A percentile compares a stretch with the other conserved stretches of the same genome.
Evolutionary conservation across 53 echinoderm and acorn worm species (phyloP).

Genomic region (Arbacia lixula): DNA sequence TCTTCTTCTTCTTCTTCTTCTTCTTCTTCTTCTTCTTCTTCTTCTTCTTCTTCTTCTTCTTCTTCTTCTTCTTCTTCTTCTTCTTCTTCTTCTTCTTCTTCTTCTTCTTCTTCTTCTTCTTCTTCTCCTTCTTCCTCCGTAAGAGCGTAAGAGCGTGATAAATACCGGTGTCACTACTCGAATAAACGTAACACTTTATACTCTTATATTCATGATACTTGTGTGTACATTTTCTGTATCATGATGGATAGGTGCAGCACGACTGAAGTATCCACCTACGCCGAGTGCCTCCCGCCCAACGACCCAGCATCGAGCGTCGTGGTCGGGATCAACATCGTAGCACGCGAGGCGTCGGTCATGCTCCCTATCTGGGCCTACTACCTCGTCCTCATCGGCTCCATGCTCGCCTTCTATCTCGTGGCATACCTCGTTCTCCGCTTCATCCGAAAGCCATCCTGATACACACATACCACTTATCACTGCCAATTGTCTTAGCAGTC

Average conservation of each 20-base stretch:
- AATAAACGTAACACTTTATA: no score
- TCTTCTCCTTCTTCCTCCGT: neutral
- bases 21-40: neutral
- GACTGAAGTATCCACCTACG: neutral
- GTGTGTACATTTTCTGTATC: no score
- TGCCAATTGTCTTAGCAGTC: no score
- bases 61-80: neutral
- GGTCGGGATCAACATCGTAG: neutral
- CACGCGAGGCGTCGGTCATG: neutral
- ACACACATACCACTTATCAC: no score
- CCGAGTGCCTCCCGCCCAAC: conserved; percentile 4
- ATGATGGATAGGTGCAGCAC: conserved; percentile 32
- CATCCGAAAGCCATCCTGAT: conserved; percentile 32
- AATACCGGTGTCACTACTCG: no score
- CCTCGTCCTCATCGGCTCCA: neutral
- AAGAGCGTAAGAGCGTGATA: no score
- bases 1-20: neutral
- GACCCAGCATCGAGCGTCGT: conserved; percentile 5
- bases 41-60: neutral
- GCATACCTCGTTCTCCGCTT: conserved; percentile 20
- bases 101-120: neutral
- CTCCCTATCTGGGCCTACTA: conserved; percentile 31
- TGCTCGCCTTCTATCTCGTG: conserved; percentile 9
- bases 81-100: neutral
- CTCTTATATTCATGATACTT: no score